These are phyloP conservation scores for Nomada flava DNA, from an alignment of 2,888 invertebrate species.

Conservation along the genomic window DNA sequence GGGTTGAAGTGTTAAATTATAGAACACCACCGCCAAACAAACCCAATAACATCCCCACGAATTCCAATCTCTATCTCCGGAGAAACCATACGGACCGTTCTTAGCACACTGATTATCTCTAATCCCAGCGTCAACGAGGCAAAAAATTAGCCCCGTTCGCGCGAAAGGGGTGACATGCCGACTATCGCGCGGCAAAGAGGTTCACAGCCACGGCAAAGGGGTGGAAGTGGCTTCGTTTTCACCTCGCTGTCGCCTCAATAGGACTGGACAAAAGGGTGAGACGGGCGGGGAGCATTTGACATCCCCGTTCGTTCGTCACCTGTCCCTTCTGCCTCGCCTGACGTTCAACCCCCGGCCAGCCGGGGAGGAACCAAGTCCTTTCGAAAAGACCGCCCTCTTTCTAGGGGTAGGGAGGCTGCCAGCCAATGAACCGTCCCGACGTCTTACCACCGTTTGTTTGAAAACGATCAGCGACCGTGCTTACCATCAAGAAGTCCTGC, in stretches of 20 bases:
- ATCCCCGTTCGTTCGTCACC: conserved; percentile 48
- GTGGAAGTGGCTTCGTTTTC: conserved; percentile 66
- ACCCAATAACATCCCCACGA: too few relatives aligned
- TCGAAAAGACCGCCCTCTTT: conserved; percentile 75
- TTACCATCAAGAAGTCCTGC: conserved; percentile 77
- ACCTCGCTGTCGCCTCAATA: conserved; percentile 59
- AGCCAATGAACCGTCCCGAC: conserved; percentile 73
- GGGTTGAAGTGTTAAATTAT: too few relatives aligned
- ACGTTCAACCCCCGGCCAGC: conserved; percentile 70
- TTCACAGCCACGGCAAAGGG: conserved; percentile 35
- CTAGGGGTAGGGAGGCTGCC: conserved; percentile 73
- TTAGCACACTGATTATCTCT: background rate
- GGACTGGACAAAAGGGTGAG: conserved; percentile 36
- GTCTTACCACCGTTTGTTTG: conserved; percentile 43
- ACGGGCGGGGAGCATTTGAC: conserved; percentile 58
- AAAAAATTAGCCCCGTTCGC: conserved; percentile 27
- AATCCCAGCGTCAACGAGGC: background rate
- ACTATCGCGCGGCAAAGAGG: conserved; percentile 23
- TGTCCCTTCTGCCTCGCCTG: conserved; percentile 45
- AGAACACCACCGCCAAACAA: too few relatives aligned
- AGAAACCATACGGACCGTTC: background rate
- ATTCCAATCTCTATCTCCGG: too few relatives aligned
- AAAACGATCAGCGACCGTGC: conserved; percentile 61
- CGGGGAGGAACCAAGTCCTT: conserved; percentile 53
- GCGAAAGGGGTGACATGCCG: conserved; percentile 2